Conservation (phyloP, 2,113 vertebrate species). For the Ia io region DNA sequence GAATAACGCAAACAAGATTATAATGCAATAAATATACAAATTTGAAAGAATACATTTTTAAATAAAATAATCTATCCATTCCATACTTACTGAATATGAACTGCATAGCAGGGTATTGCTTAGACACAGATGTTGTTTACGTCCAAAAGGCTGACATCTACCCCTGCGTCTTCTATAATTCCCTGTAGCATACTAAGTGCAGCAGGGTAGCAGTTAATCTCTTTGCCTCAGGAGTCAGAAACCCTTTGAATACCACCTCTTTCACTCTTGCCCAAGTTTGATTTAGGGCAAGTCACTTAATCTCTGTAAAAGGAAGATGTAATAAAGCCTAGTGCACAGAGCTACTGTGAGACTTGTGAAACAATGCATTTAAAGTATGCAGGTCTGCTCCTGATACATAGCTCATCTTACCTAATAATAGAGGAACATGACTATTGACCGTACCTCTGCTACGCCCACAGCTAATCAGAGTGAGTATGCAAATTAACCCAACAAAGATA, state of each 20-base stretch:
- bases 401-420: too few species aligned
- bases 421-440: too few species aligned
- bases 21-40: background rate
- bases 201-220: background rate
- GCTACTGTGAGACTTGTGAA: background rate
- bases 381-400: background rate
- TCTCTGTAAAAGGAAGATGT: background rate
- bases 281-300: background rate
- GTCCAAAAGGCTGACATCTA: too few species aligned
- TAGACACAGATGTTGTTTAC: background rate
- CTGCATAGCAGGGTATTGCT: background rate
- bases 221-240: background rate
- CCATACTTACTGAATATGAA: background rate
- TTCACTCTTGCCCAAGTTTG: background rate
- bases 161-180: background rate
- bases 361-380: background rate
- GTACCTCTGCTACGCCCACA: too few species aligned
- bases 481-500: too few species aligned
- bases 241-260: background rate
- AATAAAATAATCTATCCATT: background rate
- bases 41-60: background rate
- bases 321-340: background rate
- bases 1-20: background rate
- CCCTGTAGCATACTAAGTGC: background rate
- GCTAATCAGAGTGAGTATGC: too few species aligned